Evolutionary conservation across 2,888 invertebrate genomes (phyloP), one percentile per base, ranked within the genome.

Genomic region (Andrena camellia): DNA sequence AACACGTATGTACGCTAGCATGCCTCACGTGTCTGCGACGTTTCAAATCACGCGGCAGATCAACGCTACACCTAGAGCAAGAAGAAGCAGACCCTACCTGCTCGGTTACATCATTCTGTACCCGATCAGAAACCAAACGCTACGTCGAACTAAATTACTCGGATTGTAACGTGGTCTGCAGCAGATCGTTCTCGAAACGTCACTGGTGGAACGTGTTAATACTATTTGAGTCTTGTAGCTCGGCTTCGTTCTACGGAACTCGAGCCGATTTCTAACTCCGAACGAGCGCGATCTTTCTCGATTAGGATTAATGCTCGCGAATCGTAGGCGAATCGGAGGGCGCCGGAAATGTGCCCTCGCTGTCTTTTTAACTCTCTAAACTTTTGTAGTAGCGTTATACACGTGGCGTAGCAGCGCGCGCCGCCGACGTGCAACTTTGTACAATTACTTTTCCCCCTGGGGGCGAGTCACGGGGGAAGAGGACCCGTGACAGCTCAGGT

Each of bases 291-390:
- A 35, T 62, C 31, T 26, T 26, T n/a, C 50, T 33, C 62, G 31
- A 57, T 29, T 59, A 50, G 48, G 42, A 29, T 54, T 4, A 23
- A 6, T 5, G 5, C 23, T 10, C 23, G 33, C 52, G 8, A 50
- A 48, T 31, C 31, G 63, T 20, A n/a, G 33, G 33, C 60, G 8
- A 52, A 29, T 23, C 50, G 8, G 59, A 42, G 52, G 29, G 29
- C 50, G 3, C 42, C 33, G 31, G 20, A n/a, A 8, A 42, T 8
- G 17, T 2, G 26, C 52, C 64, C 31, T 48, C 42, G 26, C 42
- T 57, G 63, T 69, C 78, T 73, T 84, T 84, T 83, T 84, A 80
- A 74, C 80, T 67, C 20, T 71, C 68, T 50, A 83, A 4, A 64
- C 63, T 83, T 81, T 84, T 79, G 60, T 73, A 72, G 64, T 54